Conservation (phyloP, 1,140 invertebrate species). For the Tetragnatha versicolor region DNA sequence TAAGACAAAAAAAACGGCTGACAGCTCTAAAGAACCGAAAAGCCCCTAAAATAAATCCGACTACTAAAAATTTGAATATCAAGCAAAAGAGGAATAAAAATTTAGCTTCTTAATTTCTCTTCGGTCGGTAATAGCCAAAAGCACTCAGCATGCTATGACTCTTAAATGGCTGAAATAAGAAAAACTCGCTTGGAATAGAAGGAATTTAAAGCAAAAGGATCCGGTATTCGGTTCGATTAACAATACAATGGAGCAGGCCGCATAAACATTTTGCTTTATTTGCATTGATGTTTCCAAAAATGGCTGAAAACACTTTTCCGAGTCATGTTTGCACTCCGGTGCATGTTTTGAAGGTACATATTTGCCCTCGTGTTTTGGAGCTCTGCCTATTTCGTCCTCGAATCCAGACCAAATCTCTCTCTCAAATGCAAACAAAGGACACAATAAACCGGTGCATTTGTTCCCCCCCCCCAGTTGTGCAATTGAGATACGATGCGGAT, state of each 20-base stretch:
- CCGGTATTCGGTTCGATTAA: constrained; percentile 10
- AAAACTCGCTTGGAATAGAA: not conserved
- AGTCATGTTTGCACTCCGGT: constrained; percentile 19
- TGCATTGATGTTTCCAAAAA: constrained; percentile 34
- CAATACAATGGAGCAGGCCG: not conserved
- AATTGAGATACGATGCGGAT: not conserved
- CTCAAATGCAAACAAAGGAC: not conserved
- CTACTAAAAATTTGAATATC: not conserved
- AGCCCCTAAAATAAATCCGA: no score
- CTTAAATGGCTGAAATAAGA: not conserved
- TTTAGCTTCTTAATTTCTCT: constrained; percentile 23
- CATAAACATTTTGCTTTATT: constrained; percentile 14
- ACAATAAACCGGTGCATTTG: not conserved
- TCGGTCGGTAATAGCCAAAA: constrained; percentile 32
- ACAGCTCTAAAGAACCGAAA: not conserved
- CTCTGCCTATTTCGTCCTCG: not conserved
- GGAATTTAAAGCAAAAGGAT: not conserved
- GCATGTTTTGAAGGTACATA: not conserved
- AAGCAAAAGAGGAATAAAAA: not conserved
- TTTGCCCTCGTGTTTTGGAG: constrained; percentile 11
- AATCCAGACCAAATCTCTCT: no score
- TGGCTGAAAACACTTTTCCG: constrained; percentile 8
- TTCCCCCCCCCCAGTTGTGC: not conserved
- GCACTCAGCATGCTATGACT: constrained; percentile 27
- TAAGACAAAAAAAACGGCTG: not conserved